These are phyloP conservation scores for Hiodon tergisus DNA, from an alignment of 2,113 vertebrate species.

Conservation along the genomic window DNA sequence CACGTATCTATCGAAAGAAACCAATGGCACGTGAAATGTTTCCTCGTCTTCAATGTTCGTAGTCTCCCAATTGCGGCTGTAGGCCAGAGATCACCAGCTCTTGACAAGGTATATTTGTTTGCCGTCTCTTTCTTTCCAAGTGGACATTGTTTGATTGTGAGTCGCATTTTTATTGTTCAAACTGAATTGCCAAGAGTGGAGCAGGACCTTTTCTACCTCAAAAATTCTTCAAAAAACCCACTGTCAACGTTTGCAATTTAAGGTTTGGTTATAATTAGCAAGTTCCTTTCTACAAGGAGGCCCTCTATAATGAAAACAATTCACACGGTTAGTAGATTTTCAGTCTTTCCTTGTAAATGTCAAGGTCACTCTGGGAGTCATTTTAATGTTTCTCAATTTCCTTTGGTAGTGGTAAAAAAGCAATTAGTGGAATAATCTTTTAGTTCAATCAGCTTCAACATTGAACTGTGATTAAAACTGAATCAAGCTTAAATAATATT, in stretches of 20 bases:
- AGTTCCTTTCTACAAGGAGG: not conserved
- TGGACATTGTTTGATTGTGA: conserved; percentile 31
- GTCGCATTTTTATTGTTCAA: conserved; percentile 19
- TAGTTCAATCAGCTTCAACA: not conserved
- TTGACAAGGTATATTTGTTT: conserved; percentile 20
- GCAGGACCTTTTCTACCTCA: conserved; percentile 23
- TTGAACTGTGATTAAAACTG: not conserved
- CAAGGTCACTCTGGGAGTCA: conserved; percentile 5
- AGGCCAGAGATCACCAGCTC: conserved; percentile 22
- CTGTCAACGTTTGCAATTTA: not conserved
- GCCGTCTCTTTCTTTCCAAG: conserved; percentile 21
- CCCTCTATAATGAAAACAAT: not conserved
- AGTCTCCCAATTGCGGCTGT: not conserved
- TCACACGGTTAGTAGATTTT: not conserved
- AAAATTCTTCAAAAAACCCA: conserved; percentile 7
- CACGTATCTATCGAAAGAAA: too few relatives aligned
- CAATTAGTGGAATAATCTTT: not conserved
- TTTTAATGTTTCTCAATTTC: not conserved
- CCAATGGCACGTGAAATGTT: too few relatives aligned
- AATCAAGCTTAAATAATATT: conserved; percentile 6
- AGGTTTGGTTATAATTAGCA: conserved; percentile 13
- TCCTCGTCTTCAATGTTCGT: too few relatives aligned
- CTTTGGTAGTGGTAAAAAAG: not conserved
- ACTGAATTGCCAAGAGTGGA: conserved; percentile 29
- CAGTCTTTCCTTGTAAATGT: conserved; percentile 11